phyloP scores from a whole-genome alignment of 2,113 vertebrate species.

The Passer domesticus region DNA sequence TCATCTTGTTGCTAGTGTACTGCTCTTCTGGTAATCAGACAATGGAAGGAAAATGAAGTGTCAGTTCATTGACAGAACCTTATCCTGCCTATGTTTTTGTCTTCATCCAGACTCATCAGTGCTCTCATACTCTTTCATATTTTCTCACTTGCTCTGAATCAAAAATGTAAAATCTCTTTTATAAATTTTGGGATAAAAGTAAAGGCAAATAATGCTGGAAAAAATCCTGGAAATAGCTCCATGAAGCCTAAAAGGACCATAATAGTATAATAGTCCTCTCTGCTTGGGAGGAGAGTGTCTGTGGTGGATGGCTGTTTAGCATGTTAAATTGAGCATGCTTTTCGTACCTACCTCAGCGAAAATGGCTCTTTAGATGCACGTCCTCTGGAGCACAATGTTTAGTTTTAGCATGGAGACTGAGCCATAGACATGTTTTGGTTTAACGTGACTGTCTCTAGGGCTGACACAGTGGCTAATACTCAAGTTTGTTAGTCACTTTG shows the following conservation, averaged over 20 bases:
- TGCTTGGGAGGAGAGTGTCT: neutral
- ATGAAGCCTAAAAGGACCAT: neutral
- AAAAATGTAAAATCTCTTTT: slow-evolving; percentile 43
- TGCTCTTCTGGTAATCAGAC: slow-evolving; percentile 85
- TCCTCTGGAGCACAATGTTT: slow-evolving; percentile 9
- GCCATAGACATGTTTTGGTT: slow-evolving; percentile 53
- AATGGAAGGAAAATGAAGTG: slow-evolving; percentile 86
- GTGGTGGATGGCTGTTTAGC: neutral
- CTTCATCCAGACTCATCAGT: slow-evolving; percentile 81
- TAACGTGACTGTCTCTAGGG: slow-evolving; percentile 58
- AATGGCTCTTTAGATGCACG: slow-evolving; percentile 8
- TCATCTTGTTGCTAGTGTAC: slow-evolving; percentile 88
- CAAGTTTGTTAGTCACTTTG: slow-evolving; percentile 77
- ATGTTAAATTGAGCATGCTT: slow-evolving; percentile 42
- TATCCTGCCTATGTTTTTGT: slow-evolving; percentile 82
- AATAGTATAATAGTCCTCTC: neutral
- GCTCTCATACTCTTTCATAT: neutral
- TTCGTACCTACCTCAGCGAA: neutral
- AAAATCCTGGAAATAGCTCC: slow-evolving; percentile 10
- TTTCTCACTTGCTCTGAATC: slow-evolving; percentile 55
- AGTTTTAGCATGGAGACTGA: slow-evolving; percentile 52
- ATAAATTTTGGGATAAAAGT: slow-evolving; percentile 37
- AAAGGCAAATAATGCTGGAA: neutral
- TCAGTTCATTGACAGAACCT: slow-evolving; percentile 85
- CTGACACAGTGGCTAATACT: slow-evolving; percentile 71